Evolutionary conservation across 2,113 vertebrate genomes (phyloP), one percentile per base, ranked within the genome.

Genomic region (Nesoenas mayeri): DNA sequence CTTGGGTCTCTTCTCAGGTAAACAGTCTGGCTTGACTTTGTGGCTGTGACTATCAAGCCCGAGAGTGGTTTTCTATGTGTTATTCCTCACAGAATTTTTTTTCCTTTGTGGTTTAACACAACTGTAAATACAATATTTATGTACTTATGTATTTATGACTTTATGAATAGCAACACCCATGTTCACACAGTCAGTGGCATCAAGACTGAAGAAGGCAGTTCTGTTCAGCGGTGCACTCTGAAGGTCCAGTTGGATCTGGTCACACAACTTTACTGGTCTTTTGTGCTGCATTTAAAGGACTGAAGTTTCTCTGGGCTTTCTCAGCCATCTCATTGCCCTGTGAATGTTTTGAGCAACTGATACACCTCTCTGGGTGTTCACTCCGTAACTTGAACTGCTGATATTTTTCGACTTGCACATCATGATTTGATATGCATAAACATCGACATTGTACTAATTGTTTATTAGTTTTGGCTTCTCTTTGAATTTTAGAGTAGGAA

Each of bases 381-480:
- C 44, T 90, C 73, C 81, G 84, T 96, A 92, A 97, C 81, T 93
- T 89, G 92, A 97, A 81, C 95, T 92, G 80, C 61, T 96, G 66
- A 86, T 95, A 54, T 47, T 87, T 70, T 91, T 89, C 0, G 29
- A 73, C 73, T 92, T 89, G 80, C 83, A 95, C 86, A 93, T 91
- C 84, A 61, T 91, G 85, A 82, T 82, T 95, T 18, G 14, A 73
- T 91, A 54, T 71, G 50, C 86, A 84, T 84, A 95, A 94, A 84
- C 86, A 91, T 94, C 29, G 44, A 91, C 70, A 69, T 47, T 93
- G 77, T 34, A 92, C 58, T 87, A 85, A 92, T 93, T 95, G 95
- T 96, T 97, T 96, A 97, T 97, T 96, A 89, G 95, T 93, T 95
- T 97, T 97, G 95, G 96, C 96, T 94, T 87, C 66, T 79, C 86